Percentiles rank a stretch among this genome's conserved stretches.
phyloP scores from a whole-genome alignment of 2,113 vertebrate species.

The Chlamydotis undulata region DNA sequence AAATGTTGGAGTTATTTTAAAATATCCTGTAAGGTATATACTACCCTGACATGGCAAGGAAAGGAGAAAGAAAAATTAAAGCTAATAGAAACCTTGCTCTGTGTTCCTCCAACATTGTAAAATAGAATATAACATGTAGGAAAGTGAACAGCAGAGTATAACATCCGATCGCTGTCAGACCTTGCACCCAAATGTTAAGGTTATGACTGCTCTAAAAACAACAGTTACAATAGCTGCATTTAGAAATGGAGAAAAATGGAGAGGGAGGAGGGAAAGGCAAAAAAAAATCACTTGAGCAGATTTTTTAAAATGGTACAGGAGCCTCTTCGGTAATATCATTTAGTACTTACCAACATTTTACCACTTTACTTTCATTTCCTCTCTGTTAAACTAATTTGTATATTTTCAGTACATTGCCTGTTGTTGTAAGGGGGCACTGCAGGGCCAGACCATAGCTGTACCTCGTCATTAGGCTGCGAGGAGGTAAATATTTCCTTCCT shows the following conservation, averaged over 20 bases:
- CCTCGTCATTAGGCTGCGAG: background rate
- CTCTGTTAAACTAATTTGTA: background rate
- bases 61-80: background rate
- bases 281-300: background rate
- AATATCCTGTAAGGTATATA: background rate
- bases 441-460: background rate
- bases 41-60: background rate
- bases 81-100: background rate
- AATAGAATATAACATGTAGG: background rate
- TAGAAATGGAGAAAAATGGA: background rate
- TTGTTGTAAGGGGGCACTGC: background rate
- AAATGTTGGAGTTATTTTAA: background rate
- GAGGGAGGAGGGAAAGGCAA: background rate
- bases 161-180: background rate
- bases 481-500: background rate
- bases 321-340: background rate
- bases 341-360: background rate
- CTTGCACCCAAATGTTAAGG: background rate
- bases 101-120: background rate
- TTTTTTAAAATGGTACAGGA: background rate
- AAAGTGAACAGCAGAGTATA: background rate
- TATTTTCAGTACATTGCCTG: background rate
- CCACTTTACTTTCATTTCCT: background rate
- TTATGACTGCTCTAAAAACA: background rate
- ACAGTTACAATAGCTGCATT: background rate